These are phyloP conservation scores for Octopus sinensis DNA, from an alignment of 1,140 invertebrate species.

Conservation along the genomic window DNA sequence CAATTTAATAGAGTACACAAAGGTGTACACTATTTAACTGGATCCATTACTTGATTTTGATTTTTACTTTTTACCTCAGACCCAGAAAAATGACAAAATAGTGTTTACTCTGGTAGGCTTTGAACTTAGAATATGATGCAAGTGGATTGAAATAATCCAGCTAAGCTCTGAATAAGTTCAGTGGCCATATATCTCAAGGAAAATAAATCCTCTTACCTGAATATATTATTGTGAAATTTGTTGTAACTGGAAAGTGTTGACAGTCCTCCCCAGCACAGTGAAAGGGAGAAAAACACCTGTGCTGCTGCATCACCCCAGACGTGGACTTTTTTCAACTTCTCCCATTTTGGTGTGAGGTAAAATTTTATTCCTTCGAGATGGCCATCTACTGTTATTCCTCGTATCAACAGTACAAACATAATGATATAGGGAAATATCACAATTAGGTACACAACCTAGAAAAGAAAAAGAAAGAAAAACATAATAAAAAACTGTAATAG, in stretches of 20 bases:
- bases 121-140: no score
- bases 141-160: no score
- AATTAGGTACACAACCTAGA: constrained; percentile 65
- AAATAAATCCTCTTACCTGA: constrained; percentile 64
- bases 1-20: no score
- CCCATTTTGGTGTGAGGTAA: constrained; percentile 67
- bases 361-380: constrained; percentile 74
- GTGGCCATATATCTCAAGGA: no score
- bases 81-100: no score
- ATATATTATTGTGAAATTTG: constrained; percentile 64
- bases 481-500: neutral
- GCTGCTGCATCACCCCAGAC: constrained; percentile 63
- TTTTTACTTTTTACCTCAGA: no score
- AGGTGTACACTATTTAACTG: no score
- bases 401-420: constrained; percentile 80
- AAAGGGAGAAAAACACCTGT: constrained; percentile 65
- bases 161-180: no score
- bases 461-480: neutral
- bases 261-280: constrained; percentile 62
- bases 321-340: constrained; percentile 52
- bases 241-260: constrained; percentile 65
- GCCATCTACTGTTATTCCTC: constrained; percentile 86
- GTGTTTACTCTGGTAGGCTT: no score
- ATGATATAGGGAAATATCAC: constrained; percentile 88
- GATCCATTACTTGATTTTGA: no score